phyloP scores from a whole-genome alignment of 2,888 invertebrate species.

The Zeuzera pyrina region DNA sequence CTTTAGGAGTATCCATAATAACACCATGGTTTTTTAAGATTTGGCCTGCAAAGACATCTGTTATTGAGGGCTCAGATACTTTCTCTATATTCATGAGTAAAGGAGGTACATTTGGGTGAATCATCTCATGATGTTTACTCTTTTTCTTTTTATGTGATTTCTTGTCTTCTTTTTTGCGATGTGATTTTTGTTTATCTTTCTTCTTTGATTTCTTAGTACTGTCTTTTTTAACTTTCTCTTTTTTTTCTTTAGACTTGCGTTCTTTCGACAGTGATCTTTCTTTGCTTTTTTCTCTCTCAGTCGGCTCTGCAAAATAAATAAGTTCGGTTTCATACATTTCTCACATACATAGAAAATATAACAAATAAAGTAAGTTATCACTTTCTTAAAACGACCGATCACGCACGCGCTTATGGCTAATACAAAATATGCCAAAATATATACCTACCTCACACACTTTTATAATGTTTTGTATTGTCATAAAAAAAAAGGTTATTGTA shows the following conservation, averaged over 20 bases:
- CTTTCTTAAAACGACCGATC: too few relatives aligned
- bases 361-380: too few relatives aligned
- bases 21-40: slow-evolving; percentile 65
- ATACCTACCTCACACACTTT: too few relatives aligned
- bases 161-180: slow-evolving; percentile 51
- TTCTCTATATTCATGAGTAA: slow-evolving; percentile 63
- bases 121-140: slow-evolving; percentile 51
- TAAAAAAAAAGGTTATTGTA: too few relatives aligned
- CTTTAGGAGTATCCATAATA: slow-evolving; percentile 38
- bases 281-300: slow-evolving; percentile 28
- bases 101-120: slow-evolving; percentile 61
- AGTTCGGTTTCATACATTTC: too few relatives aligned
- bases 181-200: slow-evolving; percentile 43
- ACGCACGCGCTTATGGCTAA: too few relatives aligned
- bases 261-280: slow-evolving; percentile 57
- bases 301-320: too few relatives aligned
- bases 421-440: too few relatives aligned
- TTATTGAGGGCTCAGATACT: slow-evolving; percentile 70
- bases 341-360: too few relatives aligned
- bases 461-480: too few relatives aligned
- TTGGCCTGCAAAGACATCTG: slow-evolving; percentile 77
- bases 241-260: slow-evolving; percentile 51
- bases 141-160: slow-evolving; percentile 59
- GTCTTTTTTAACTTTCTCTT: slow-evolving; percentile 45
- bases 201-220: slow-evolving; percentile 56